Percentiles rank a stretch among this genome's conserved stretches.
Conservation (phyloP, 2,888 invertebrate genomes). For the Parasteatoda lunata region DNA sequence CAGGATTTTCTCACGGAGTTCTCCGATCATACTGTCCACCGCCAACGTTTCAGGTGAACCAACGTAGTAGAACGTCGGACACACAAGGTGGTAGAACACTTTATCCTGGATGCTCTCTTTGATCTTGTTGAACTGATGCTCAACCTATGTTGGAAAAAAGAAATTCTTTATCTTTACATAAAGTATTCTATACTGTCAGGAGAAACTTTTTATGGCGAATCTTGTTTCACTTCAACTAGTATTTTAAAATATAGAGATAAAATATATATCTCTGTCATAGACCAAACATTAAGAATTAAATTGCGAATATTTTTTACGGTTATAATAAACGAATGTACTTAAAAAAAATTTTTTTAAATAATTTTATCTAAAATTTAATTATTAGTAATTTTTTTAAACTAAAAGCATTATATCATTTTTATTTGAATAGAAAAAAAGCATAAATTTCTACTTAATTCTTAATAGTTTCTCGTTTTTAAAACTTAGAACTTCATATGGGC, state of each 20-base stretch:
- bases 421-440: no score
- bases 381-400: not conserved
- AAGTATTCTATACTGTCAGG: no score
- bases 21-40: conserved; percentile 71
- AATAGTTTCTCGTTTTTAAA: no score
- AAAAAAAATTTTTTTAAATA: not conserved
- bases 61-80: conserved; percentile 74
- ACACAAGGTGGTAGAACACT: conserved; percentile 74
- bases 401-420: no score
- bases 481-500: no score
- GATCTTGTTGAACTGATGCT: conserved; percentile 73
- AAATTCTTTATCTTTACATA: not conserved
- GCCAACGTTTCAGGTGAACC: conserved; percentile 70
- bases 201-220: no score
- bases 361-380: not conserved
- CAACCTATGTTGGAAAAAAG: conserved; percentile 38
- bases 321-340: not conserved
- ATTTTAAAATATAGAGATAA: no score
- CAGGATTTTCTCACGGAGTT: conserved; percentile 73
- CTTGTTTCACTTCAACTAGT: no score
- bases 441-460: no score
- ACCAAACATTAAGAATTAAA: no score
- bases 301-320: no score
- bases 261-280: no score
- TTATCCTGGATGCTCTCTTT: conserved; percentile 73